phyloP scores from a whole-genome alignment of 53 echinoderm and acorn worm species.

The Mesocentrotus franciscanus region DNA sequence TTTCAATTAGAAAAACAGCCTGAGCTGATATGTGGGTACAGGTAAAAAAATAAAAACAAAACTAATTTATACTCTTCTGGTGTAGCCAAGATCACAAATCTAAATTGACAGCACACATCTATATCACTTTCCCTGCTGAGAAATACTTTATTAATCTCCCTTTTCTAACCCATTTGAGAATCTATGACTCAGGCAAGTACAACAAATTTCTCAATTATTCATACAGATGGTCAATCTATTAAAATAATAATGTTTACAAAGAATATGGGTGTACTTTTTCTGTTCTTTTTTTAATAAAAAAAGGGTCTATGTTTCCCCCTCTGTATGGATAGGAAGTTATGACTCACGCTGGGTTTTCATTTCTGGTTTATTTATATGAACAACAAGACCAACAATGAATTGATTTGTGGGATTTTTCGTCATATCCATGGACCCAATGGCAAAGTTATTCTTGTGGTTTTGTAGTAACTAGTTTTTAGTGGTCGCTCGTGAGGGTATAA shows the following conservation, averaged over 20 bases:
- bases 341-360: constrained; percentile 30
- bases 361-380: constrained; percentile 37
- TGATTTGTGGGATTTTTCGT: not conserved
- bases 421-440: constrained; percentile 17
- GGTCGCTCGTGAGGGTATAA: constrained; percentile 31
- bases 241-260: not conserved
- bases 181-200: not conserved
- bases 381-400: constrained; percentile 28
- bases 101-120: not conserved
- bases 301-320: not conserved
- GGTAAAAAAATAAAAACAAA: not conserved
- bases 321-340: not conserved
- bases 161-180: not conserved
- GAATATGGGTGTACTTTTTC: not conserved
- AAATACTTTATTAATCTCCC: constrained; percentile 6
- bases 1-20: not conserved
- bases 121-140: not conserved
- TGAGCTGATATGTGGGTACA: not conserved
- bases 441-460: constrained; percentile 55
- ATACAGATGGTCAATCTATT: constrained; percentile 12
- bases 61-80: not conserved
- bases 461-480: not conserved
- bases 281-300: not conserved
- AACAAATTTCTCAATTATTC: constrained; percentile 13
- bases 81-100: not conserved